Conservation (phyloP, 1,140 invertebrate genomes). For the Steinernema feltiae region DNA sequence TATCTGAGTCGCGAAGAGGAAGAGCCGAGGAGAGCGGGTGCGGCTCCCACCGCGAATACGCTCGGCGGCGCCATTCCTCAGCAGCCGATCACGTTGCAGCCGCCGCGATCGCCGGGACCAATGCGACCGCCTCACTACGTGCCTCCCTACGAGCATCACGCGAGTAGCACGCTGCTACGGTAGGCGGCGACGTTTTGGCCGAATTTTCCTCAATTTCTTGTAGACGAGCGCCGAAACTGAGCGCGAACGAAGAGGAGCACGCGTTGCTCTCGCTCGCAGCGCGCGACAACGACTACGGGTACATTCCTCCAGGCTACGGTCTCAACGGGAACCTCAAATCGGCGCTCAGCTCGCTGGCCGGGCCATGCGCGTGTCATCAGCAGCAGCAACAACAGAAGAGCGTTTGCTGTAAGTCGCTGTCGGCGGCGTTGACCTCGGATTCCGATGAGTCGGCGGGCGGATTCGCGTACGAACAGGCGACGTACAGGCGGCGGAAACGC, state of each 20-base stretch:
- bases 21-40: not conserved
- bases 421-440: slow-evolving; percentile 16
- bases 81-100: not conserved
- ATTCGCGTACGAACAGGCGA: slow-evolving; percentile 39
- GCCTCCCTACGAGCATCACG: slow-evolving; percentile 7
- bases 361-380: slow-evolving; percentile 42
- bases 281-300: slow-evolving; percentile 53
- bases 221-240: not conserved
- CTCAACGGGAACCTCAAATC: slow-evolving; percentile 42
- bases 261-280: slow-evolving; percentile 26
- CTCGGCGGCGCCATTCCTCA: not conserved
- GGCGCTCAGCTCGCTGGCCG: slow-evolving; percentile 31
- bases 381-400: not conserved
- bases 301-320: slow-evolving; percentile 55
- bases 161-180: slow-evolving; percentile 13
- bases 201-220: slow-evolving; percentile 13
- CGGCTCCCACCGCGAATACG: not conserved
- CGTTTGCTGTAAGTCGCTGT: slow-evolving; percentile 14
- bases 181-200: too few species aligned
- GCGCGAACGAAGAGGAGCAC: slow-evolving; percentile 30
- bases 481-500: slow-evolving; percentile 37
- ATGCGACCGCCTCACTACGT: slow-evolving; percentile 8
- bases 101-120: not conserved
- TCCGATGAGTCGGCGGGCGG: slow-evolving; percentile 25
- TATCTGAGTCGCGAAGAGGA: slow-evolving; percentile 52